Percentiles rank a stretch among this genome's conserved stretches.
phyloP scores from a whole-genome alignment of 2,888 invertebrate species.

The Epiblema foenella region DNA sequence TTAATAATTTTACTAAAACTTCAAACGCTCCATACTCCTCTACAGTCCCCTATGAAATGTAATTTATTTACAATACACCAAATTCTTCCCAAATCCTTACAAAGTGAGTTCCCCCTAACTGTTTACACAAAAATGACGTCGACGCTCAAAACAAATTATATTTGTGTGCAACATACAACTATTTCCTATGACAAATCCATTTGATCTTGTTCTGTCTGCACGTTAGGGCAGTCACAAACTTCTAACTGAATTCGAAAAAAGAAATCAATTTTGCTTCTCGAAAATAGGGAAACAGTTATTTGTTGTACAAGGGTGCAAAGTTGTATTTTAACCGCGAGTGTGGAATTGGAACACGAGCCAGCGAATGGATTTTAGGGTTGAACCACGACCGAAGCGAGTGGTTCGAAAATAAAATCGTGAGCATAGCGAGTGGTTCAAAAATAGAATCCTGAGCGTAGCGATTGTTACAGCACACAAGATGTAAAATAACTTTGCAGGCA shows the following conservation, averaged over 20 bases:
- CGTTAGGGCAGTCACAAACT: conserved; percentile 49
- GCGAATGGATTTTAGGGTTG: no score
- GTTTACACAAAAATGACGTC: conserved; percentile 40
- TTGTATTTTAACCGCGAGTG: no score
- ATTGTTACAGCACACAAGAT: no score
- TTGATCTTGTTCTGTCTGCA: conserved; percentile 52
- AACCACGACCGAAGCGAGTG: no score
- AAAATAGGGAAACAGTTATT: no score
- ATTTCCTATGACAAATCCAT: conserved; percentile 49
- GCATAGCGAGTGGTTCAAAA: no score
- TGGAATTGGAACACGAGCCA: no score
- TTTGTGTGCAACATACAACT: conserved; percentile 51
- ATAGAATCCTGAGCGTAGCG: no score
- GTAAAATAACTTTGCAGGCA: no score
- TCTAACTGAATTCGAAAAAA: conserved; percentile 1
- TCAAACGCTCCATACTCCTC: conserved; percentile 6
- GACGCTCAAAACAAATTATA: conserved; percentile 47
- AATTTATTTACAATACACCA: conserved; percentile 39
- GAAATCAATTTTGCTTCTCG: not conserved
- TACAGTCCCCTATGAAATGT: conserved; percentile 24
- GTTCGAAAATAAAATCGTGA: no score
- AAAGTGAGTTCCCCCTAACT: conserved; percentile 26
- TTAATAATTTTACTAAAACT: conserved; percentile 26
- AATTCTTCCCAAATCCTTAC: conserved; percentile 35
- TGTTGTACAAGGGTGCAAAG: no score